phyloP scores from a whole-genome alignment of 2,888 invertebrate genomes.

The Phymatocera aterrima region DNA sequence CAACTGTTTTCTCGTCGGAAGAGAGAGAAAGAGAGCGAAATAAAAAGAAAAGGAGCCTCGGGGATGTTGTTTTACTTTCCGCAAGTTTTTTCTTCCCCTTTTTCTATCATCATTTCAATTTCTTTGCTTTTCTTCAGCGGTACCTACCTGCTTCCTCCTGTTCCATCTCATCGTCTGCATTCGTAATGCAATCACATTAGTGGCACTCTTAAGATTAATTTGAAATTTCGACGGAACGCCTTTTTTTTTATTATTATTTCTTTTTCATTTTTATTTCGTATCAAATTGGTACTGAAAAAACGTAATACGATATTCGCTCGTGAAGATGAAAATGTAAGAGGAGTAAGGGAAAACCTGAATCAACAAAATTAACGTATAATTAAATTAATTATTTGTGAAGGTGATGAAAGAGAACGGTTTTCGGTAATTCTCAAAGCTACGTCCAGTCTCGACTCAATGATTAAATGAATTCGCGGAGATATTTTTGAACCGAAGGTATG shows the following conservation, averaged over 20 bases:
- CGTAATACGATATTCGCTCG: neutral
- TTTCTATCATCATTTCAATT: neutral
- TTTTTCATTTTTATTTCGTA: neutral
- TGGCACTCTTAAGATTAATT: conserved; percentile 33
- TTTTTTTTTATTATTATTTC: too few relatives aligned
- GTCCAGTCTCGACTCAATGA: neutral
- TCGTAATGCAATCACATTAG: conserved; percentile 42
- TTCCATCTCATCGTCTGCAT: conserved; percentile 21
- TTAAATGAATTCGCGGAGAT: neutral
- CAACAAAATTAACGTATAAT: too few relatives aligned
- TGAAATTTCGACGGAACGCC: neutral
- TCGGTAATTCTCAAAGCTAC: neutral
- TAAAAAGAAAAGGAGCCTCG: neutral
- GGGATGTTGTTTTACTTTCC: conserved; percentile 25
- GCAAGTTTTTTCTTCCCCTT: conserved; percentile 13
- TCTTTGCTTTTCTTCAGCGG: neutral
- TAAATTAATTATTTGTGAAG: too few relatives aligned
- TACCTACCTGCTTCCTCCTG: neutral
- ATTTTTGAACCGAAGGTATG: too few relatives aligned
- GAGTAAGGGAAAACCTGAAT: neutral
- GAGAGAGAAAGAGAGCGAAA: neutral
- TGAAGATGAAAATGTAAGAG: too few relatives aligned
- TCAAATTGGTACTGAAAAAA: neutral
- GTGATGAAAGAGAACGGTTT: too few relatives aligned
- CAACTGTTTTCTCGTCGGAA: conserved; percentile 25